phyloP scores from a whole-genome alignment of 2,797 vertebrate species.

The Catharus ustulatus region DNA sequence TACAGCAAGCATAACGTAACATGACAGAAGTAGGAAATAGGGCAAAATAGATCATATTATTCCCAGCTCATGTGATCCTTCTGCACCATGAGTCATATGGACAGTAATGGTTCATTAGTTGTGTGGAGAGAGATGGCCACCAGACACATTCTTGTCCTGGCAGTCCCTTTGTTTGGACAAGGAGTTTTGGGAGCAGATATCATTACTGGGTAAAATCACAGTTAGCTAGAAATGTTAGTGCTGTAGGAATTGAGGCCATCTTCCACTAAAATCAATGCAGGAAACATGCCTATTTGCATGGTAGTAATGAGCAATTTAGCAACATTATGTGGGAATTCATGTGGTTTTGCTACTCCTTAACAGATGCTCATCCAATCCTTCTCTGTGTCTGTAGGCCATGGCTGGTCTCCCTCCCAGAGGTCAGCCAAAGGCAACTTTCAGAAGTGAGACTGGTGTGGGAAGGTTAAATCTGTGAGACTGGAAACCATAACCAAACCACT shows the following conservation, averaged over 20 bases:
- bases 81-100: neutral
- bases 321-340: neutral
- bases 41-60: neutral
- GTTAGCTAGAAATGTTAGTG: neutral
- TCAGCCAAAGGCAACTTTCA: neutral
- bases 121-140: neutral
- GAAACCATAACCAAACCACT: neutral
- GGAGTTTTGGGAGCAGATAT: neutral
- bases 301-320: neutral
- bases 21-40: neutral
- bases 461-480: neutral
- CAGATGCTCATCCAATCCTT: neutral
- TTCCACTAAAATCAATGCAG: neutral
- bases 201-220: neutral
- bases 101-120: neutral
- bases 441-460: neutral
- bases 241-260: neutral
- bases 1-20: neutral
- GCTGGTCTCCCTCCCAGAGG: neutral
- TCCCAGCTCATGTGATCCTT: neutral
- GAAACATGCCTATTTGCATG: neutral
- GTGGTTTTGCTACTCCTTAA: neutral
- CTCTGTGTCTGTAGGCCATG: neutral
- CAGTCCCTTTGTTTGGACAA: neutral
- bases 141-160: neutral